These are phyloP conservation scores for Drosophila nasuta DNA, from an alignment of 1,140 invertebrate genomes.

Conservation along the genomic window DNA sequence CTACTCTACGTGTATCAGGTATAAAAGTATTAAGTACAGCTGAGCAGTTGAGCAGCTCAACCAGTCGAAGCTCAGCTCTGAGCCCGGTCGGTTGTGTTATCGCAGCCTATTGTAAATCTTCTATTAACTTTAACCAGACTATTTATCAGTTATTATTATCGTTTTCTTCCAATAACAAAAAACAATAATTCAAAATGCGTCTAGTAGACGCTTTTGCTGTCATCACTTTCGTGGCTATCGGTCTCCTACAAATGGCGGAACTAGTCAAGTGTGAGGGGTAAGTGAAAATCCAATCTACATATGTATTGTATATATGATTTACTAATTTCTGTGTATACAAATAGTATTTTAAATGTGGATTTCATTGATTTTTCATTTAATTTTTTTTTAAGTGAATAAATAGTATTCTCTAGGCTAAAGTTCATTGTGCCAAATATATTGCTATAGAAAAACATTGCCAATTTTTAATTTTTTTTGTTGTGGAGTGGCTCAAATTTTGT, in stretches of 20 bases:
- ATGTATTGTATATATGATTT: background rate
- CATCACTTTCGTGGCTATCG: conserved; percentile 46
- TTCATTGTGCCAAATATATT: conserved; percentile 2
- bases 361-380: conserved; percentile 14
- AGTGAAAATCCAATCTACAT: conserved; percentile 35
- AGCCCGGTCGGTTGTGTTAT: conserved; percentile 57
- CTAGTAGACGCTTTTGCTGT: conserved; percentile 65
- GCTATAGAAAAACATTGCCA: background rate
- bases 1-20: too few relatives aligned
- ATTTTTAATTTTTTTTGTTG: background rate
- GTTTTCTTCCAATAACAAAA: conserved; percentile 20
- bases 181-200: conserved; percentile 64
- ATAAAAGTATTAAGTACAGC: too few relatives aligned
- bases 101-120: conserved; percentile 36
- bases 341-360: conserved; percentile 11
- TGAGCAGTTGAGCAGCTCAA: conserved; percentile 26
- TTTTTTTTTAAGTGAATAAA: conserved; percentile 14
- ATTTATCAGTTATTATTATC: conserved; percentile 41
- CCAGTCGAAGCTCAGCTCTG: conserved; percentile 71
- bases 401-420: background rate
- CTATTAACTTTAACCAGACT: background rate
- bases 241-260: conserved; percentile 64
- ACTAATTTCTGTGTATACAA: background rate
- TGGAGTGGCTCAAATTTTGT: background rate
- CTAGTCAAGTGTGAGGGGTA: conserved; percentile 70